phyloP scores from a whole-genome alignment of 2,888 invertebrate species.

The Stratiomys singularior region DNA sequence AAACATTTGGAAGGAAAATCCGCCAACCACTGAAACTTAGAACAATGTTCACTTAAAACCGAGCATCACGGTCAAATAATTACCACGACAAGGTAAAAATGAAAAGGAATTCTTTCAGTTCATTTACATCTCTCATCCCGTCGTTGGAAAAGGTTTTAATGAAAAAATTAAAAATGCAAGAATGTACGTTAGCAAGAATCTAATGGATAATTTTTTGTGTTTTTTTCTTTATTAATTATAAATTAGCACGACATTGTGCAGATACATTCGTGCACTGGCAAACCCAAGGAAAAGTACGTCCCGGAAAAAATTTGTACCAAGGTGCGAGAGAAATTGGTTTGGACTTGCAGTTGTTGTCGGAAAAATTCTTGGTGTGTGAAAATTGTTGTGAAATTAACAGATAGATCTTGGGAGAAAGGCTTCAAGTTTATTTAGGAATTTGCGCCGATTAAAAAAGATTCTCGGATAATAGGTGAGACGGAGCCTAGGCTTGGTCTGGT shows the following conservation, averaged over 20 bases:
- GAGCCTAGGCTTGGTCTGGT: too few relatives aligned
- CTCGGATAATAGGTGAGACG: too few relatives aligned
- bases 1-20: too few relatives aligned
- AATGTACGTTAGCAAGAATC: constrained; percentile 39
- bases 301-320: not conserved
- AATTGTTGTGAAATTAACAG: not conserved
- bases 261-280: not conserved
- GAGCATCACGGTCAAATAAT: constrained; percentile 35
- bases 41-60: not conserved
- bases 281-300: not conserved
- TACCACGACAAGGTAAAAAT: constrained; percentile 29
- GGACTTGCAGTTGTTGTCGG: not conserved
- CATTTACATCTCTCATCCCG: constrained; percentile 43
- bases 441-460: too few relatives aligned
- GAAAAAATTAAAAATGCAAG: constrained; percentile 43
- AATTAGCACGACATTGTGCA: constrained; percentile 35
- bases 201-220: constrained; percentile 18
- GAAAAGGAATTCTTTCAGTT: constrained; percentile 47
- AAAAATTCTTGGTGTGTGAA: constrained; percentile 1
- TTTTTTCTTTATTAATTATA: constrained; percentile 38
- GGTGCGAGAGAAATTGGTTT: not conserved
- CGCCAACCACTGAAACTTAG: too few relatives aligned
- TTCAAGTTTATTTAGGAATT: not conserved
- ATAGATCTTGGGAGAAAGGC: not conserved
- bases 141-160: not conserved